Base-by-base conservation (phyloP, 2,888 invertebrate species). In the Stegana nigrithorax region DNA sequence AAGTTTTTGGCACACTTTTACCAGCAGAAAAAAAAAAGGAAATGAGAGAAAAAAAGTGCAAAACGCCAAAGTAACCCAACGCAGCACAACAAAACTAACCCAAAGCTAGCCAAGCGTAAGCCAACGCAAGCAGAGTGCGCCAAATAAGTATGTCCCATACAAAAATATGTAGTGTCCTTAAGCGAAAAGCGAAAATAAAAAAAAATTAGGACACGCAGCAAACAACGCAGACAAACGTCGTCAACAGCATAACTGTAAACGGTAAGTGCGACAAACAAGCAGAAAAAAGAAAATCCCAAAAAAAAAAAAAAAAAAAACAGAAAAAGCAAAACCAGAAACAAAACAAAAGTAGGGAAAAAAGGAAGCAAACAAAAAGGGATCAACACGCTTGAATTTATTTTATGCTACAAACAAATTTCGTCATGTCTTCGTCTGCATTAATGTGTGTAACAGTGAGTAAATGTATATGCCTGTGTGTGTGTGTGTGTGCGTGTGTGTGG, bases 1-100 rank as follows among this genome's bases (percentile, higher is more conserved):
- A 76, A 79, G 66, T 79, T 76, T 79, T 69, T 77, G 78, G 68
- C 79, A 76, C 77, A 75, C 78, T 78, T 75, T 70, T 47, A 29
- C 26, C 25, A 63, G 36, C 26, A 47, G 23, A 47, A 47, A n/a
- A 56, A 61, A 25, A 44, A 55, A 36, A 39, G 26, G 14, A 51
- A 26, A 56, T 32, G 32, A 32, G 47, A 56, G 25, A 19, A 32
- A 36, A 47, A 21, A n/a, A n/a, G n/a, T n/a, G n/a, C n/a, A 25
- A 36, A 14, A 32, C 8, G 25, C 36, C n/a, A n/a, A n/a, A n/a
- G n/a, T n/a, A n/a, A n/a, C n/a, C n/a, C n/a, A n/a, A n/a, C n/a
- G n/a, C n/a, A n/a, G n/a, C n/a, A n/a, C n/a, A n/a, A n/a, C n/a
- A n/a, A n/a, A n/a, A n/a, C n/a, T n/a, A n/a, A n/a, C n/a, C n/a